Evolutionary conservation across 2,888 invertebrate species (phyloP), one percentile per base, ranked within the genome.

Genomic region (Rhopalosiphum nymphaeae): DNA sequence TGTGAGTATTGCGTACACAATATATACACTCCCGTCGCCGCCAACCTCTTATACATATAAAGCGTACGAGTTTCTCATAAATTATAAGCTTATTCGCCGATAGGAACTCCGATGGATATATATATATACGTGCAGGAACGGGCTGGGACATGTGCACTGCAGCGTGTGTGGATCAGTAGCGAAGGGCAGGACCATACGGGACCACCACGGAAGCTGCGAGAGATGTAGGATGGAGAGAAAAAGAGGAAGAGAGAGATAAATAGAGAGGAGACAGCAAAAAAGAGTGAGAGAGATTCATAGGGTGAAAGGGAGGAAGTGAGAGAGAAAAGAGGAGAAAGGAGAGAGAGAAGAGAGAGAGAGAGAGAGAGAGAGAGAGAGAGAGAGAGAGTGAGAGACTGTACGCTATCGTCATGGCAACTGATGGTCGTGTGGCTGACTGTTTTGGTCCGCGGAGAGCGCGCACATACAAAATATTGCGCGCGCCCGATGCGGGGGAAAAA

Each of bases 1-100:
- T 67, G 44, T 46, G 85, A 46, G 46, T 46, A 86, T 29, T 46
- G 46, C 86, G 29, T 44, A 42, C 78, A 5, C 44, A 46, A 46
- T 49, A 36, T 36, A 78, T 78, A 78, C 21, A 84, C 84, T 56
- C 42, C 42, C 67, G 88, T 89, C 56, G 84, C n/a, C 67, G 67
- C 21, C 78, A 78, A 78, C 78, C 36, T 92, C 88, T 92, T 92
- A 46, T 86, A 53, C 26, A 53, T 53, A 84, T 36, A 78, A 78
- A 91, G 85, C 44, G 67, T 85, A 92, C 92, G 92, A 93, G 84
- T 89, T 89, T 93, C 89, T 93, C 93, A 93, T 93, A 93, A 93
- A 93, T 93, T 93, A 93, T 93, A 89, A 93, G 93, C 93, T 93
- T 93, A 93, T 89, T 84, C 93, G 89, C 57, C 46, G 89, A 89